Conservation (phyloP, 2,888 invertebrate species). For the Campoletis raptor region DNA sequence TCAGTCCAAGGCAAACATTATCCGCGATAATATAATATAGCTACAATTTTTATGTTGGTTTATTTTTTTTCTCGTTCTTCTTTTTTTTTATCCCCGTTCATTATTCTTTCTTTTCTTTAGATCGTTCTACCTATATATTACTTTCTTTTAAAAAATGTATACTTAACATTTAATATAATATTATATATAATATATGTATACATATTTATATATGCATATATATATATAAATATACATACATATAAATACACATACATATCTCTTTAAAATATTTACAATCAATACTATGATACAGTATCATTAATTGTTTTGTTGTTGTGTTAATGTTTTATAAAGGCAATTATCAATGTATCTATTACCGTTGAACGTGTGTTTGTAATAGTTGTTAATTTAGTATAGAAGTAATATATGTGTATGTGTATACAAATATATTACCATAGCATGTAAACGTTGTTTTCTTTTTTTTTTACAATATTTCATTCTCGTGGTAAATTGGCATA, state of each 20-base stretch:
- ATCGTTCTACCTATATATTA: slow-evolving; percentile 83
- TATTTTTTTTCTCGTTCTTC: slow-evolving; percentile 63
- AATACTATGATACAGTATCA: slow-evolving; percentile 83
- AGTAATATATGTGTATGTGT: neutral
- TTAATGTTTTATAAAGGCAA: slow-evolving; percentile 84
- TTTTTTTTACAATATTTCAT: slow-evolving; percentile 79
- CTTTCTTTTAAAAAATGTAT: slow-evolving; percentile 85
- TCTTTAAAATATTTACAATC: slow-evolving; percentile 84
- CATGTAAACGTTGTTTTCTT: slow-evolving; percentile 76
- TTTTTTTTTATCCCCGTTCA: slow-evolving; percentile 38
- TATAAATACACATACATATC: slow-evolving; percentile 76
- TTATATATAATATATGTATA: slow-evolving; percentile 56
- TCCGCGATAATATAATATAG: slow-evolving; percentile 83
- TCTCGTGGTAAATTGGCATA: slow-evolving; percentile 76
- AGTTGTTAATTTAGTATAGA: slow-evolving; percentile 44
- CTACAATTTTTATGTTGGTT: slow-evolving; percentile 80
- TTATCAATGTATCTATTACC: slow-evolving; percentile 83
- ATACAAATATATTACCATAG: slow-evolving; percentile 58
- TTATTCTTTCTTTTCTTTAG: slow-evolving; percentile 61
- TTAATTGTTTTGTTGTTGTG: slow-evolving; percentile 77
- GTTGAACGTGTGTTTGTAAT: slow-evolving; percentile 75
- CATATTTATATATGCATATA: slow-evolving; percentile 54
- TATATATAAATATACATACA: slow-evolving; percentile 75
- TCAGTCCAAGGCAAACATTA: slow-evolving; percentile 85
- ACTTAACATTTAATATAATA: slow-evolving; percentile 84